Base-by-base conservation (phyloP, 1,140 invertebrate genomes). In the Heliconius nattereri region DNA sequence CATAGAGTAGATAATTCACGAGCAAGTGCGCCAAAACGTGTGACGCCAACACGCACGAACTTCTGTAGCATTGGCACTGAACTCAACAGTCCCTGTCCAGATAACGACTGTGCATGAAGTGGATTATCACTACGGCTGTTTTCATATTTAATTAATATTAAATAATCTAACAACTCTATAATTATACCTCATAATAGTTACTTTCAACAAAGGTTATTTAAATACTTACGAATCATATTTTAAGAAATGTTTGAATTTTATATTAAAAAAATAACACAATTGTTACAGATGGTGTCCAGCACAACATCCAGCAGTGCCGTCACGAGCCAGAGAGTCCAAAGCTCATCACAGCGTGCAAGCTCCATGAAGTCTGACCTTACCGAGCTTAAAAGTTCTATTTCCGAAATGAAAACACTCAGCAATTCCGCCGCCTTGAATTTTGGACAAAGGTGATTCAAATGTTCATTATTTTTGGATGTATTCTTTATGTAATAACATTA, bases 331-430 rank as follows among this genome's bases (percentile, higher is more conserved):
- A 94, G 95, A 70, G 85, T 96, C 76, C 94, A 95, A 78, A 92
- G 92, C 76, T 94, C 94, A 32, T 94, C 95, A 75, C 95, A 95
- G 81, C 86, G 92, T 20, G 96, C 96, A 75, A 96, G 96, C 78
- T 96, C 96, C 23, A 95, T 97, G 87, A 97, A 97, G 92, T 96
- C 96, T n/a, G 96, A 97, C 91, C 95, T 97, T 70, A 96, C 95
- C 80, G 97, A 97, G 83, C 95, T 97, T 70, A 96, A 97, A 91
- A 96, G 96, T 86, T 96, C 96, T 85, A 97, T 97, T 91, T 97
- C 96, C 35, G 97, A 97, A 95, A 97, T 97, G 95, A 97, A 97
- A 88, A 93, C 95, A 83, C 85, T 95, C 60, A 95, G 95, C 85
- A 95, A 92, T 78, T 88, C 92, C 66, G 92, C 94, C 78, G 91